Conservation (phyloP, 2,113 vertebrate species). For the Tachysurus fulvidraco region DNA sequence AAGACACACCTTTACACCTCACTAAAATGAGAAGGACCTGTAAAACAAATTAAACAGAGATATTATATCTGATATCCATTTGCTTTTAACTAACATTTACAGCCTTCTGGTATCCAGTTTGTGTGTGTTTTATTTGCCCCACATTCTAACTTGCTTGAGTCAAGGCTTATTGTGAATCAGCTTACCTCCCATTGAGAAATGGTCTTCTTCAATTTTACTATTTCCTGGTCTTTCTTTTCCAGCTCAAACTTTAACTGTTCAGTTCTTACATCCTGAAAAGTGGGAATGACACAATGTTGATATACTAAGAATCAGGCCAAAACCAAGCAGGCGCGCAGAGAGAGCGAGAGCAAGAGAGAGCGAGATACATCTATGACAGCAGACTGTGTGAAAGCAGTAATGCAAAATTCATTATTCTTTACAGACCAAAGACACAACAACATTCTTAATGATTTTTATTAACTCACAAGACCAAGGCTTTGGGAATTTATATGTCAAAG, state of each 20-base stretch:
- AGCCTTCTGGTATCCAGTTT: not conserved
- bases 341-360: not conserved
- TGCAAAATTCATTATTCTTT: not conserved
- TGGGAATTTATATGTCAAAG: not conserved
- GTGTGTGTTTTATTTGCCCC: not conserved
- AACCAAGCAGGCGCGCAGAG: not conserved
- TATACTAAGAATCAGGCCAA: no score
- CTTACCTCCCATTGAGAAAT: slow-evolving; percentile 89
- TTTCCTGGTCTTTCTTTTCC: slow-evolving; percentile 91
- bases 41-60: not conserved
- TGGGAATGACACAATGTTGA: not conserved
- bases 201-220: slow-evolving; percentile 81
- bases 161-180: not conserved
- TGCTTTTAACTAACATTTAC: not conserved
- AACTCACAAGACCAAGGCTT: not conserved
- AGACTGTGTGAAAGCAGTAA: not conserved
- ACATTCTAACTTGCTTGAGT: no score
- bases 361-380: not conserved
- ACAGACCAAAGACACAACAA: not conserved
- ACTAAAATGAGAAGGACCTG: not conserved
- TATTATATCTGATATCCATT: not conserved
- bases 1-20: not conserved
- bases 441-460: not conserved
- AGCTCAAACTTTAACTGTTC: slow-evolving; percentile 87
- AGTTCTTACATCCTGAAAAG: slow-evolving; percentile 76